A percentile compares a stretch with the other conserved stretches of the same genome.
These are phyloP conservation scores for Trogon surrucura DNA, from an alignment of 2,113 vertebrate species.

Conservation along the genomic window DNA sequence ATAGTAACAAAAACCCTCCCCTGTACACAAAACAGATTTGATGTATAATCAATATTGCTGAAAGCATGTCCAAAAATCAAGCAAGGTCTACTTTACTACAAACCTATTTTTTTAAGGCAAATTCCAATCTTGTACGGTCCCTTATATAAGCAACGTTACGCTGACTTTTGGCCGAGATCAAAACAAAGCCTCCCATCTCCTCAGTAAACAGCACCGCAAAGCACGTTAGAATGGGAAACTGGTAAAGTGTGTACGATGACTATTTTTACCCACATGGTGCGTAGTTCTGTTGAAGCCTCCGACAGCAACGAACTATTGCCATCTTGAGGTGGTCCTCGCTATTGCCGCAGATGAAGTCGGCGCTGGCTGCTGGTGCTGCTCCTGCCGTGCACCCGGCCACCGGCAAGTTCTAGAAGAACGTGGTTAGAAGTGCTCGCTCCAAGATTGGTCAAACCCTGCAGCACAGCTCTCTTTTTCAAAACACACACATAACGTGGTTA, in stretches of 20 bases:
- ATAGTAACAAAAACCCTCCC: not conserved
- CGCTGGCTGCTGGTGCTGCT: not conserved
- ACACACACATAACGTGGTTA: fast-evolving
- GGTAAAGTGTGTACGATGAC: not conserved
- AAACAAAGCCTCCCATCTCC: not conserved
- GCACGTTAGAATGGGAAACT: not conserved
- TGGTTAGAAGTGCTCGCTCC: fast-evolving
- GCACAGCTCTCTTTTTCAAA: not conserved
- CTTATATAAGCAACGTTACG: not conserved
- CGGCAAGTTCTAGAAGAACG: not conserved
- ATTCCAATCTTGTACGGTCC: not conserved
- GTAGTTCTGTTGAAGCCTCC: not conserved
- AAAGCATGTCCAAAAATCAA: not conserved
- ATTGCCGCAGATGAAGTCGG: not conserved
- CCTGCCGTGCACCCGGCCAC: fast-evolving
- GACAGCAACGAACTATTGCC: constrained; percentile 22
- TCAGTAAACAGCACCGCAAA: not conserved
- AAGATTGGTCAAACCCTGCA: not conserved
- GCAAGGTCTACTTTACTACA: not conserved
- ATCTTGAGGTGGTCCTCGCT: not conserved
- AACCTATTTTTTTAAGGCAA: not conserved
- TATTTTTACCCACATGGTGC: not conserved
- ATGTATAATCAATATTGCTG: not conserved
- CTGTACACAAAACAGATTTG: not conserved
- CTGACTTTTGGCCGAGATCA: not conserved